A percentile compares a stretch with the other conserved stretches of the same genome.
phyloP scores from a whole-genome alignment of 2,113 vertebrate species.

The Neolamprologus sp. region DNA sequence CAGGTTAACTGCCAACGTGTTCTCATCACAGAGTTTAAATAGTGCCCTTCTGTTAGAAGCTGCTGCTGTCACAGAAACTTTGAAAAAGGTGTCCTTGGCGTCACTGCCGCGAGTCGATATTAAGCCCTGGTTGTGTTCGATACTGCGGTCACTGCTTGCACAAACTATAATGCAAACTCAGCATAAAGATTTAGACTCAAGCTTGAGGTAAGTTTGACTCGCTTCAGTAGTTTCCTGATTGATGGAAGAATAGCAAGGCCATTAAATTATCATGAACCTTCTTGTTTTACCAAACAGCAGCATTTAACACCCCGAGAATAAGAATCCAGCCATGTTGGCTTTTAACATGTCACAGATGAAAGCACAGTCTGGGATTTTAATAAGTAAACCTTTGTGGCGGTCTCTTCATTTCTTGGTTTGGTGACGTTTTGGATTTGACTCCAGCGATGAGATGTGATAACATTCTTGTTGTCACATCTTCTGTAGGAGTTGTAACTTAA shows the following conservation, averaged over 20 bases:
- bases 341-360: not conserved
- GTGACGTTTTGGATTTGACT: not conserved
- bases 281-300: not conserved
- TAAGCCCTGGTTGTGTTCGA: not conserved
- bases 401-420: not conserved
- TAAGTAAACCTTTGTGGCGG: not conserved
- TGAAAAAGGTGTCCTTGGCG: not conserved
- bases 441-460: not conserved
- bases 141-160: not conserved
- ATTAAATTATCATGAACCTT: not conserved
- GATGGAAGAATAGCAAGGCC: not conserved
- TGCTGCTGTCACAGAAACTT: not conserved
- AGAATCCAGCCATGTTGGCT: not conserved
- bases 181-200: not conserved
- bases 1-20: fast-evolving
- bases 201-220: not conserved
- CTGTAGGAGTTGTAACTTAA: not conserved
- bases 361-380: not conserved
- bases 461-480: not conserved
- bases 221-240: not conserved
- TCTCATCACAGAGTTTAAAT: not conserved
- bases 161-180: not conserved
- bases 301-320: not conserved
- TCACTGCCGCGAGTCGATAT: fast-evolving
- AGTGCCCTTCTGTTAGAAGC: not conserved